phyloP scores from a whole-genome alignment of 2,888 invertebrate species.

The Conops quadrifasciatus region DNA sequence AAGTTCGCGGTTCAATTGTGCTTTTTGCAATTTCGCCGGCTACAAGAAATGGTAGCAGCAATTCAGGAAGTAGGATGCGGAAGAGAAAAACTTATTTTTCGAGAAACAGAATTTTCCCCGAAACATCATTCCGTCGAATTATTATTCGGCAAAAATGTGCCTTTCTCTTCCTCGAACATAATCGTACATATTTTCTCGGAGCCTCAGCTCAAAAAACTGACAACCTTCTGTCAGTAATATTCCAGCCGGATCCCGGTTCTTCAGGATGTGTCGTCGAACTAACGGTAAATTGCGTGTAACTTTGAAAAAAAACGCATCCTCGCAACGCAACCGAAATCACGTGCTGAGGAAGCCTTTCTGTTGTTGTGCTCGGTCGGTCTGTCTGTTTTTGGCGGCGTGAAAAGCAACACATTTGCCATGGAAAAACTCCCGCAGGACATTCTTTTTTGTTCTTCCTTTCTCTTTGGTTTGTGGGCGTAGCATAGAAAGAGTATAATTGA shows the following conservation, averaged over 20 bases:
- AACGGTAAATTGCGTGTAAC: conserved; percentile 35
- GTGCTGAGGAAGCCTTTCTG: conserved; percentile 16
- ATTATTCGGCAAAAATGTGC: not conserved
- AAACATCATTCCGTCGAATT: not conserved
- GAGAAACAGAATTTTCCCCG: too few species aligned
- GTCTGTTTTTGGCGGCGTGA: conserved; percentile 20
- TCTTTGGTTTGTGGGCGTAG: conserved; percentile 15
- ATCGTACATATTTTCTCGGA: too few species aligned
- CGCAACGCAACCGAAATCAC: too few species aligned
- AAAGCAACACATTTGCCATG: conserved; percentile 17
- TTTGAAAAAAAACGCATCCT: conserved; percentile 22
- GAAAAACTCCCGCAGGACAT: conserved; percentile 30
- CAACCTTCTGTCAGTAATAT: too few species aligned
- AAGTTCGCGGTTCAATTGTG: conserved; percentile 14
- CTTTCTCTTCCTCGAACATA: too few species aligned
- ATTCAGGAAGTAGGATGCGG: not conserved
- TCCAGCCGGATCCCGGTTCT: too few species aligned
- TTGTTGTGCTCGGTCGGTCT: not conserved
- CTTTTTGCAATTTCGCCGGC: conserved; percentile 14
- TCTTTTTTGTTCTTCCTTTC: conserved; percentile 2
- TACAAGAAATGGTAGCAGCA: not conserved
- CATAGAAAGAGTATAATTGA: conserved; percentile 22
- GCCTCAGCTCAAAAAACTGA: not conserved
- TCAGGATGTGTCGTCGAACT: too few species aligned
- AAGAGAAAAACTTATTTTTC: not conserved